Base-by-base conservation (phyloP, 2,797 vertebrate genomes). In the Coilia nasus region DNA sequence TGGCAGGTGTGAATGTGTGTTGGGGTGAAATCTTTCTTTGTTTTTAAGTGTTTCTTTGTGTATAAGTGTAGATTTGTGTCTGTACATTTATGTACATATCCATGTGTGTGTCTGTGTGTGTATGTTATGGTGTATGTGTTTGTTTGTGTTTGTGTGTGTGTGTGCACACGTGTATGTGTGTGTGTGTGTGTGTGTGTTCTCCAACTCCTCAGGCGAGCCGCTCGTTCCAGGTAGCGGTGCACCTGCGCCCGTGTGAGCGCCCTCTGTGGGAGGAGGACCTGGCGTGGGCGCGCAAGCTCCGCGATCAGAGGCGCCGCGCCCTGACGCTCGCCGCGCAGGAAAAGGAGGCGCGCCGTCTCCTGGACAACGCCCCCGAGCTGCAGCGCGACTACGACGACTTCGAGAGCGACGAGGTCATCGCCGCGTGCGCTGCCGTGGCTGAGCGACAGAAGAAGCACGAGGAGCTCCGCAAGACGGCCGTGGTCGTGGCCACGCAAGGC, bases 351-450 rank as follows among this genome's bases (percentile, higher is more conserved):
- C 84, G 87, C 0, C 90, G 89, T 25, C 91, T 88, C 78, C 87
- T 95, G 47, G 89, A 94, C 0, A 86, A 94, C 1, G 94, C 92
- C 10, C 95, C 96, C 0, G 96, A 96, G 92, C 93, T 97, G 0
- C 91, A 97, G 85, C 95, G 94, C n/a, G 98, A 99, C 92, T 99
- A 97, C 86, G 96, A 96, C 90, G 98, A 99, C 90, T 99, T 98
- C 87, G 98, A 99, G 93, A 97, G 97, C 0, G 97, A 99, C 4
- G 98, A 99, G 92, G 97, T 99, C 86, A 94, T 99, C 84, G 97
- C 95, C 0, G 98, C 97, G 14, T 99, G 98, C 88, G 94, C 95
- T n/a, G 97, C 98, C 0, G 96, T 99, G 0, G 97, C 97, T 0
- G 96, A 97, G 88, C 95, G 96, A 50, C 97, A 98, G 91, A 95